Percentiles rank a stretch among this genome's conserved stretches.
phyloP scores from a whole-genome alignment of 2,113 vertebrate genomes.

The Lathamus discolor region DNA sequence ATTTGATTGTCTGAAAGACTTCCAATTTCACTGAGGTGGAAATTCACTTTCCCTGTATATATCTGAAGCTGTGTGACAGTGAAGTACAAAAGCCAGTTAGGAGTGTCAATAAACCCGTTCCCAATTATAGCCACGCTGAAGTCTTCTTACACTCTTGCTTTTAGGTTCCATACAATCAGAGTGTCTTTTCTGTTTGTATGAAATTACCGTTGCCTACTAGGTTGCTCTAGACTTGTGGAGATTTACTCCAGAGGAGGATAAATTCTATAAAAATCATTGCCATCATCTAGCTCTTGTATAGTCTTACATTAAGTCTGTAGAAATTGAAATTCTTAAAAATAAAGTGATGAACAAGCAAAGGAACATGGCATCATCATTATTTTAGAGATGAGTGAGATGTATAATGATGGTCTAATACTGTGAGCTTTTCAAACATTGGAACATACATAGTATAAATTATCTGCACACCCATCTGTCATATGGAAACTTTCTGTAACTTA shows the following conservation, averaged over 20 bases:
- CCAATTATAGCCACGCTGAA: neutral
- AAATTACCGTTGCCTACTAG: neutral
- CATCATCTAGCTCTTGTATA: neutral
- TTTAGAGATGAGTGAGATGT: neutral
- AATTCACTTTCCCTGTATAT: neutral
- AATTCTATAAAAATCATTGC: neutral
- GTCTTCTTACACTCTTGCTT: neutral
- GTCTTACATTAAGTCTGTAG: neutral
- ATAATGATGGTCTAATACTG: neutral
- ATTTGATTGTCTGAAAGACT: neutral
- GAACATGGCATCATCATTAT: neutral
- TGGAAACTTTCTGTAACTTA: neutral
- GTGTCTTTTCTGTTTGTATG: neutral
- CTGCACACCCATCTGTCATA: neutral
- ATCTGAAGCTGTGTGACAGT: neutral
- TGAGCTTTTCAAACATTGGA: neutral
- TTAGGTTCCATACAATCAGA: neutral
- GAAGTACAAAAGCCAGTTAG: neutral
- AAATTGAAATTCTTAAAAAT: neutral
- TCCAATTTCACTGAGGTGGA: neutral
- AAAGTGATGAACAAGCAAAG: neutral
- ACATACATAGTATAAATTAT: neutral
- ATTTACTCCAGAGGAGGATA: neutral
- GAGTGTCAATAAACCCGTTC: neutral
- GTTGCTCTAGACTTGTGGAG: neutral